Evolutionary conservation across 2,888 invertebrate species (phyloP).

Genomic region (Rutpela maculata): DNA sequence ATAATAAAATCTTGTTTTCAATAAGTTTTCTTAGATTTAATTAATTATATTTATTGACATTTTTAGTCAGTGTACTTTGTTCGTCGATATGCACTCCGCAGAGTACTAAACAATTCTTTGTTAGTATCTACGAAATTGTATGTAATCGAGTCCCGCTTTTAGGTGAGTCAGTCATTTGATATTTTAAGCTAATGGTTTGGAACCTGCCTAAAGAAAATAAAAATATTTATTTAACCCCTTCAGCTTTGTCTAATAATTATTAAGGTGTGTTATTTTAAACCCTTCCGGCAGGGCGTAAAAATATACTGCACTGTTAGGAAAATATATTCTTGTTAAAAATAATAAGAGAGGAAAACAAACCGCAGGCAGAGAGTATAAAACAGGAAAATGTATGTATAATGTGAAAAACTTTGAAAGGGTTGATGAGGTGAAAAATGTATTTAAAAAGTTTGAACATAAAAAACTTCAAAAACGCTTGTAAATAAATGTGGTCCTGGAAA

Average conservation of each 20-base stretch:
- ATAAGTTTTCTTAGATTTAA: no score
- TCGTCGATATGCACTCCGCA: no score
- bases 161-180: no score
- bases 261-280: background rate
- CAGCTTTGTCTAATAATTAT: background rate
- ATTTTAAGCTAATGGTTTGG: no score
- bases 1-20: no score
- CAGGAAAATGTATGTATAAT: background rate
- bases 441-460: background rate
- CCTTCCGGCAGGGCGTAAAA: background rate
- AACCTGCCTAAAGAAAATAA: no score
- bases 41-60: no score
- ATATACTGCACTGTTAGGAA: background rate
- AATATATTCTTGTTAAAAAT: conserved; percentile 1
- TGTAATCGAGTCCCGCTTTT: no score
- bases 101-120: no score
- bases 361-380: background rate
- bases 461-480: background rate
- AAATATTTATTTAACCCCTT: no score
- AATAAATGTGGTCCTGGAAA: background rate
- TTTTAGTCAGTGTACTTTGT: no score
- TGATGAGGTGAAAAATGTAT: background rate
- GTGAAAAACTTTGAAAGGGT: background rate
- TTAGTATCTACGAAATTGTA: no score
- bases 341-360: background rate